Conservation (phyloP, 2,113 vertebrate genomes). For the Conger conger region DNA sequence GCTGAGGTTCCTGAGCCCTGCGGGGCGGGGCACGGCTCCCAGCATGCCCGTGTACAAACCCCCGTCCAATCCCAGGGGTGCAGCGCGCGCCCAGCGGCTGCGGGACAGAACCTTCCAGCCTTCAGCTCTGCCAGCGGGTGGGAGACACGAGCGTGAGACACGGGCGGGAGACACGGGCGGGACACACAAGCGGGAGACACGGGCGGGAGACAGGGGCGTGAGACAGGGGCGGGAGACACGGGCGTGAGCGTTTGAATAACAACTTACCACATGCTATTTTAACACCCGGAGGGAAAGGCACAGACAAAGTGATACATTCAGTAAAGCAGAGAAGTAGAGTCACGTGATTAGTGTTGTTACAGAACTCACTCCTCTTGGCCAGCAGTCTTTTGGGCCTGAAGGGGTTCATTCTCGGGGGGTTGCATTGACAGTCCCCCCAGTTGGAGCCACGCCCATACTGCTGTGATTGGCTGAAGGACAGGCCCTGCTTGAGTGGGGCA, state of each 20-base stretch:
- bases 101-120: constrained; percentile 61
- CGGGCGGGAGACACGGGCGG: too few species aligned
- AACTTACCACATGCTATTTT: background rate
- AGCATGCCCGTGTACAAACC: constrained; percentile 70
- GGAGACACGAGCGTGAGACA: too few species aligned
- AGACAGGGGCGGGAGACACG: too few species aligned
- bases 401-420: constrained; percentile 58
- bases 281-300: background rate
- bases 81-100: constrained; percentile 80
- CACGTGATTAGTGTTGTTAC: background rate
- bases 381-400: constrained; percentile 76
- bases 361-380: constrained; percentile 81
- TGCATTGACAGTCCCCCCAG: constrained; percentile 73
- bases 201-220: background rate
- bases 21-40: constrained; percentile 67
- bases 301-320: background rate
- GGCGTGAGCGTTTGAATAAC: background rate
- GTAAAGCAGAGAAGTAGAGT: background rate
- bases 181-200: too few species aligned
- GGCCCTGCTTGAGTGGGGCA: constrained; percentile 65
- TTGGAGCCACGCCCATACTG: constrained; percentile 59
- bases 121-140: constrained; percentile 74
- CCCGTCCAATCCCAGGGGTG: constrained; percentile 73
- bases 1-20: constrained; percentile 70
- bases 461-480: constrained; percentile 73